phyloP scores from a whole-genome alignment of 2,888 invertebrate species.

The Galerucella nymphaeae region DNA sequence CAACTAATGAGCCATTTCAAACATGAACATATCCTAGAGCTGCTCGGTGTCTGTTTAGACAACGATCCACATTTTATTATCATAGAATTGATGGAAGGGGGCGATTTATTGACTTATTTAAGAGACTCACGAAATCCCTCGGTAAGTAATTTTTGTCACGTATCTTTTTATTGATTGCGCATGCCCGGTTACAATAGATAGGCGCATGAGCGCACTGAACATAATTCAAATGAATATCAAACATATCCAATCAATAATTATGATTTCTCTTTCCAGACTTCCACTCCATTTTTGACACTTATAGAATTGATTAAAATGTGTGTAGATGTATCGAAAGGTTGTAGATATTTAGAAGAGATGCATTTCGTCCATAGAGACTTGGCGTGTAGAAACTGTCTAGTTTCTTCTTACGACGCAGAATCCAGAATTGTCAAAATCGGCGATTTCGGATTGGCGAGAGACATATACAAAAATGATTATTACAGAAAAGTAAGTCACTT shows the following conservation, averaged over 20 bases:
- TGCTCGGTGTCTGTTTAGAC: slow-evolving; percentile 95
- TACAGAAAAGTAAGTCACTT: slow-evolving; percentile 77
- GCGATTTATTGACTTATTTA: slow-evolving; percentile 92
- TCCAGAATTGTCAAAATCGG: slow-evolving; percentile 93
- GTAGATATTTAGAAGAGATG: slow-evolving; percentile 95
- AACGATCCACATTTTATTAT: slow-evolving; percentile 94
- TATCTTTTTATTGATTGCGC: too few relatives aligned
- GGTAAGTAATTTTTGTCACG: slow-evolving; percentile 64
- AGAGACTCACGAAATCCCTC: slow-evolving; percentile 82
- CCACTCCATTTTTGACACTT: slow-evolving; percentile 76
- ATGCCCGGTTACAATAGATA: too few relatives aligned
- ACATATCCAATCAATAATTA: not conserved
- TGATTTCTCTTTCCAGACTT: slow-evolving; percentile 65
- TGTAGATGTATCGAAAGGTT: slow-evolving; percentile 95
- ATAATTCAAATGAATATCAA: too few relatives aligned
- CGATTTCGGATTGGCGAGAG: slow-evolving; percentile 96
- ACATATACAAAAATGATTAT: slow-evolving; percentile 97
- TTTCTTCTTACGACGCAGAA: slow-evolving; percentile 76
- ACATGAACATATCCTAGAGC: slow-evolving; percentile 92
- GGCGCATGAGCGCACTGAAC: too few relatives aligned
- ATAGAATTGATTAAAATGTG: slow-evolving; percentile 92
- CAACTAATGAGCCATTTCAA: slow-evolving; percentile 97
- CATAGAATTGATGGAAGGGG: slow-evolving; percentile 97
- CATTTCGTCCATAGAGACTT: slow-evolving; percentile 97
- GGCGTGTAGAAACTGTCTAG: slow-evolving; percentile 95